These are phyloP conservation scores for Tylochromis polylepis DNA, from an alignment of 2,113 vertebrate species.

Conservation along the genomic window DNA sequence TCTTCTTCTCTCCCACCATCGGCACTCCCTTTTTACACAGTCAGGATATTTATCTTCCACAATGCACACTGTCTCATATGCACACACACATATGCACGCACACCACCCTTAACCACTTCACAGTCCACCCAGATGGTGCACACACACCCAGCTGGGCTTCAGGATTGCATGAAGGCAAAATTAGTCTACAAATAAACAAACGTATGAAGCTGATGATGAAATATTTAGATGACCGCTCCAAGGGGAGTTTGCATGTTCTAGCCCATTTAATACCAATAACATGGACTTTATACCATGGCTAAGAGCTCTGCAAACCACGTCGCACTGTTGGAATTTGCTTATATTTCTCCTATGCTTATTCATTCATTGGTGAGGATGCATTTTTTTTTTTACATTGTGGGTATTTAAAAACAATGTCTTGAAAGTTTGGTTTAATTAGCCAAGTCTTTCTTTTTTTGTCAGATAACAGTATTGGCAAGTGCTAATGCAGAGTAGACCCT, in stretches of 20 bases:
- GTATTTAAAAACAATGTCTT: neutral
- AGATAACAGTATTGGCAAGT: neutral
- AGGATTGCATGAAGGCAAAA: neutral
- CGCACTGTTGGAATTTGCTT: neutral
- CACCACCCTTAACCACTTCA: constrained; percentile 44
- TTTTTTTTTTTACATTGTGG: neutral
- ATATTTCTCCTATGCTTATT: neutral
- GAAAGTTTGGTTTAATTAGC: neutral
- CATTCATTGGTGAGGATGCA: neutral
- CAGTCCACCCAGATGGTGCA: constrained; percentile 35
- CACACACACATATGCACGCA: neutral
- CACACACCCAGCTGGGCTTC: constrained; percentile 13
- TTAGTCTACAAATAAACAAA: neutral
- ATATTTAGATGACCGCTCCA: neutral
- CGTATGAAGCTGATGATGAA: neutral
- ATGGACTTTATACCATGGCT: neutral
- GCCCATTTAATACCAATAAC: neutral
- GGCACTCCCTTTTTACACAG: constrained; percentile 58
- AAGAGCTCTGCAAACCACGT: neutral
- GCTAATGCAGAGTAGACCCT: neutral
- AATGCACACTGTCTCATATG: constrained; percentile 38
- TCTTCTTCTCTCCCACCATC: constrained; percentile 42
- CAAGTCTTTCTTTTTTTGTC: neutral
- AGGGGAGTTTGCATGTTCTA: neutral
- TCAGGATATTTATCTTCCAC: constrained; percentile 64